Evolutionary conservation across 2,888 invertebrate species (phyloP).

Genomic region (Ornithoptera priamus): DNA sequence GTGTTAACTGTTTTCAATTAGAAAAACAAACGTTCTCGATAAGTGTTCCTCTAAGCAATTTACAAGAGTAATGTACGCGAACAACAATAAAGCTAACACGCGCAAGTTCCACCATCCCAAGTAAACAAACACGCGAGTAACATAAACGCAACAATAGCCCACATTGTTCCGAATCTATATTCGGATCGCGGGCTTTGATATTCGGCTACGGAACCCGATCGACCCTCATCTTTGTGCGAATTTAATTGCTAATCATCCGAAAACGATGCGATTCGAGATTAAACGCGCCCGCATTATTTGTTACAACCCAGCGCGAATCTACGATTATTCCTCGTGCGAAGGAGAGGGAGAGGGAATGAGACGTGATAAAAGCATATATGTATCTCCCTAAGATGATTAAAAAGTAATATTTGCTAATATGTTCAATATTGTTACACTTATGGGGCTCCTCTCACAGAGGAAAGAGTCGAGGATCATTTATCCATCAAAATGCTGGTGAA

Average conservation of each 20-base stretch:
- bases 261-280: slow-evolving; percentile 32
- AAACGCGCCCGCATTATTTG: slow-evolving; percentile 32
- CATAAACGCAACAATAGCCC: slow-evolving; percentile 30
- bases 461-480: too few species aligned
- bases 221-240: slow-evolving; percentile 33
- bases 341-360: too few species aligned
- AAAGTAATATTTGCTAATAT: too few species aligned
- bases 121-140: slow-evolving; percentile 26
- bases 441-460: too few species aligned
- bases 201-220: slow-evolving; percentile 32
- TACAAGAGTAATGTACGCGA: slow-evolving; percentile 14
- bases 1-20: background rate
- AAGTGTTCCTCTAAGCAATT: background rate
- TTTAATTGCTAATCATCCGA: slow-evolving; percentile 37
- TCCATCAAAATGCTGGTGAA: too few species aligned
- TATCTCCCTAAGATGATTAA: too few species aligned
- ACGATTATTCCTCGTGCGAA: too few species aligned
- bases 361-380: too few species aligned
- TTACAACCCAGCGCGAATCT: background rate
- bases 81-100: slow-evolving; percentile 17
- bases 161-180: slow-evolving; percentile 33
- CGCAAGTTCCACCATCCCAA: slow-evolving; percentile 15
- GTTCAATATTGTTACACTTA: too few species aligned
- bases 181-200: slow-evolving; percentile 32
- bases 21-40: background rate